These are phyloP conservation scores for Anableps anableps DNA, from an alignment of 2,797 vertebrate species.

Conservation along the genomic window DNA sequence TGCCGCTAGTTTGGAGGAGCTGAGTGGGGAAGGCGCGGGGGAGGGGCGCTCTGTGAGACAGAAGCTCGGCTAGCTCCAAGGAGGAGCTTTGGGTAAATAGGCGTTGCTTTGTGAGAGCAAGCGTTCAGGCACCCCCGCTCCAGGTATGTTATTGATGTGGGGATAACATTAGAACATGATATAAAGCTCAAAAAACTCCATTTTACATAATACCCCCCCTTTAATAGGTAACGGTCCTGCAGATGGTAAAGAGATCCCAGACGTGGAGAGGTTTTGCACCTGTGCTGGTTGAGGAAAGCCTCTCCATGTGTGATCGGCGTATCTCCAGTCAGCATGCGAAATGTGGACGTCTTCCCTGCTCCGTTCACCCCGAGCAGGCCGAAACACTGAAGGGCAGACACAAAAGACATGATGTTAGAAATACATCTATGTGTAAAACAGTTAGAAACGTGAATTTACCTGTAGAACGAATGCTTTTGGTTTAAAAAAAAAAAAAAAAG, in stretches of 20 bases:
- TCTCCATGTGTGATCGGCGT: slow-evolving; percentile 80
- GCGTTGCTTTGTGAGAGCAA: too few relatives aligned
- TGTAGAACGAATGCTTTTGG: not conserved
- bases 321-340: slow-evolving; percentile 87
- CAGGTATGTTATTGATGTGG: too few relatives aligned
- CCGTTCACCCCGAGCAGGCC: slow-evolving; percentile 82
- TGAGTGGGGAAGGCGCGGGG: too few relatives aligned
- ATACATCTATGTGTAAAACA: not conserved
- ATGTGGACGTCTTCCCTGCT: slow-evolving; percentile 85
- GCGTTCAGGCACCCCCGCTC: too few relatives aligned
- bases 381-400: slow-evolving; percentile 60
- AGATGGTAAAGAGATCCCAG: not conserved
- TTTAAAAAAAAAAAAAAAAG: not conserved
- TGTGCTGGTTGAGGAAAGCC: slow-evolving; percentile 81
- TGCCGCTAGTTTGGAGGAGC: too few relatives aligned
- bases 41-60: too few relatives aligned
- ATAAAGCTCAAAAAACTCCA: too few relatives aligned
- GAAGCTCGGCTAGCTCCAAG: too few relatives aligned
- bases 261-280: slow-evolving; percentile 53
- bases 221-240: not conserved
- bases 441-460: not conserved
- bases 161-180: too few relatives aligned
- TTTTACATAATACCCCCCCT: too few relatives aligned
- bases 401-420: slow-evolving; percentile 4
- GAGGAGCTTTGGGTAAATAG: too few relatives aligned